phyloP scores from a whole-genome alignment of 2,797 vertebrate species.

The Benthosema pterotum region DNA sequence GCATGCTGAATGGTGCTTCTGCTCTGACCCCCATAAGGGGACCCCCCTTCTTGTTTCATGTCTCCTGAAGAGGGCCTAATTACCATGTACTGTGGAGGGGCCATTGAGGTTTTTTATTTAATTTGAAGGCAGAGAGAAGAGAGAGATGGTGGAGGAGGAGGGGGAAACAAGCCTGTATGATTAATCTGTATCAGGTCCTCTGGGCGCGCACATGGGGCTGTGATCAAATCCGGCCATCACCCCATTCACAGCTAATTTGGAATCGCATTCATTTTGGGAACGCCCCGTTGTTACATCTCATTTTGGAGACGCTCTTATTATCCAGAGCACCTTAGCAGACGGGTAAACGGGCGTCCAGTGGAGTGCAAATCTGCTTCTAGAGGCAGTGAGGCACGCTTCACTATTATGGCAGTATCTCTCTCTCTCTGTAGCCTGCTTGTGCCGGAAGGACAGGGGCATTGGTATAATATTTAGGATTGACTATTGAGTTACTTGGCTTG shows the following conservation, averaged over 20 bases:
- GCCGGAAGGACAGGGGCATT: too few species aligned
- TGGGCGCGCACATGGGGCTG: conserved; percentile 43
- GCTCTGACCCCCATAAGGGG: conserved; percentile 65
- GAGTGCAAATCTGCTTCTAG: too few species aligned
- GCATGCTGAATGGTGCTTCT: conserved; percentile 70
- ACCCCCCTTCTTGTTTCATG: conserved; percentile 51
- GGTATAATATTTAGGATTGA: too few species aligned
- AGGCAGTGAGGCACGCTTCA: too few species aligned
- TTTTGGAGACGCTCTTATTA: too few species aligned
- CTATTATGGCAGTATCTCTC: not conserved
- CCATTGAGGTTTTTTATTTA: conserved; percentile 80
- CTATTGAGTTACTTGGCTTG: too few species aligned
- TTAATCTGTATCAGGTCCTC: conserved; percentile 65
- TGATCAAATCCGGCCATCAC: conserved; percentile 64
- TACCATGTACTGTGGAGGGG: conserved; percentile 76
- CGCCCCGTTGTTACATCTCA: conserved; percentile 16
- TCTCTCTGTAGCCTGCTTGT: too few species aligned
- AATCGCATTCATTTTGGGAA: conserved; percentile 51
- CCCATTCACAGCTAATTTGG: conserved; percentile 58
- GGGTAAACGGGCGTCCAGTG: too few species aligned
- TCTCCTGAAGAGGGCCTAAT: conserved; percentile 76
- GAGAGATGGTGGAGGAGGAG: conserved; percentile 47
- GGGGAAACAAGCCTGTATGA: conserved; percentile 58
- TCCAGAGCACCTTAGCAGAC: too few species aligned
- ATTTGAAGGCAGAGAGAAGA: conserved; percentile 67